Evolutionary conservation across 2,888 invertebrate genomes (phyloP).

Genomic region (Liodrosophila aerea): DNA sequence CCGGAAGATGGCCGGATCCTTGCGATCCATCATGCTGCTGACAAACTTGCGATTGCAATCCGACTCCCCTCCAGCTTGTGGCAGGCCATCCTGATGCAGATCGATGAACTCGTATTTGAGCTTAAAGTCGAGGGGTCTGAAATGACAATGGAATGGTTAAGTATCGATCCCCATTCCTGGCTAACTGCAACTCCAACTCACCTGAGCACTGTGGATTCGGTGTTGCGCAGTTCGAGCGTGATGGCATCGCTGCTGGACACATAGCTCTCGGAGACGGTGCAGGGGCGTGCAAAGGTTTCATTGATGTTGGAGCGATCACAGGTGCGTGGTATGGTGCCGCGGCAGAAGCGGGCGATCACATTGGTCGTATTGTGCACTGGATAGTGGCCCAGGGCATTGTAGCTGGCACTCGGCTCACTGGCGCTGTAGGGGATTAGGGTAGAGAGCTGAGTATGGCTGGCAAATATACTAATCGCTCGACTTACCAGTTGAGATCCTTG

Average conservation of each 20-base stretch:
- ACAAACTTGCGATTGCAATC: conserved; percentile 90
- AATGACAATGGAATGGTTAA: background rate
- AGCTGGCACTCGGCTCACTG: conserved; percentile 43
- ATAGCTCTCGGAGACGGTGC: conserved; percentile 91
- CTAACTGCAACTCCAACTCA: conserved; percentile 82
- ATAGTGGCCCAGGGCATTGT: conserved; percentile 82
- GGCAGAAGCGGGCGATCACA: conserved; percentile 91
- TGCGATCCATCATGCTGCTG: conserved; percentile 84
- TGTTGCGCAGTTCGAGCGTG: conserved; percentile 90
- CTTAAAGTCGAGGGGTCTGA: conserved; percentile 91
- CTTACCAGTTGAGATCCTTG: conserved; percentile 92
- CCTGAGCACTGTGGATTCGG: conserved; percentile 93
- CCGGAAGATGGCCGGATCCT: conserved; percentile 88
- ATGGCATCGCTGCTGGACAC: conserved; percentile 91
- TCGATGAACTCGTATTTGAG: conserved; percentile 95
- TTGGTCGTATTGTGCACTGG: conserved; percentile 87
- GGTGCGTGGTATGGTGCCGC: conserved; percentile 90
- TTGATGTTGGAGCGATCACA: conserved; percentile 91
- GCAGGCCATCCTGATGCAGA: conserved; percentile 91
- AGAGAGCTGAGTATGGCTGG: background rate
- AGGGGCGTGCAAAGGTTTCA: conserved; percentile 86
- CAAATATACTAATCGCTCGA: background rate
- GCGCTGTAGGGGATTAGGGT: conserved; percentile 25
- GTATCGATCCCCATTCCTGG: too few relatives aligned
- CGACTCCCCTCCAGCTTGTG: conserved; percentile 87